Evolutionary conservation across 2,888 invertebrate species (phyloP), one percentile per base, ranked within the genome.

Genomic region (Nemapogon koenigi): DNA sequence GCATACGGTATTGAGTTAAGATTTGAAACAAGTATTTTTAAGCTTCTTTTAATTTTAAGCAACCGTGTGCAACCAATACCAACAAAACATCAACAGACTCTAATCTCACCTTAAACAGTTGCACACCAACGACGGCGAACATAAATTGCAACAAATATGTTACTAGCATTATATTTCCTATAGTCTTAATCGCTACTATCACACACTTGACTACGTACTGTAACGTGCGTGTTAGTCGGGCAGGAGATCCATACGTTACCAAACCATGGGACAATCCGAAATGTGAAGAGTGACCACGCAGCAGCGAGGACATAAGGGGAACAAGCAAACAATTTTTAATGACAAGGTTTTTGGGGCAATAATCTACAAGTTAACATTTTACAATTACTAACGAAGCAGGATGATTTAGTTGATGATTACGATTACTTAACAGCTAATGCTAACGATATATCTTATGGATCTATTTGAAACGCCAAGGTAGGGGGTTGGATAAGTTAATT

Each of bases 131-230:
- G 79, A 97, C 97, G 83, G 98, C 97, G 82, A 99, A 99, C 97
- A 99, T 98, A 88, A 99, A 99, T 88, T 97, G 94, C 79, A 99
- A 93, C 78, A 99, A 92, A 86, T 96, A 96, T 75, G 98, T 98
- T 83, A 99, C 98, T 89, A 99, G 88, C 91, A 98, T 96, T 82
- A 98, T 98, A 89, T 98, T 98, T 81, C 97, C 97, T 85, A 97
- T 97, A 68, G 96, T 97, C 87, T 94, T 94, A 82, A 97, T 92
- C 63, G 96, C 96, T 83, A 96, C 96, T 84, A 96, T 94, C 84
- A 97, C 98, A 88, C 98, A 99, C 87, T 98, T 97, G 70, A 99
- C 98, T 83, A 99, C 98, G 86, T 98, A 97, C 95, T 98, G 72
- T 55, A 44, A 48, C 57, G 55, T 57, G 61, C 60, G 47, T 43